Base-by-base conservation (phyloP, 2,888 invertebrate species). In the Lasioglossum lativentre region DNA sequence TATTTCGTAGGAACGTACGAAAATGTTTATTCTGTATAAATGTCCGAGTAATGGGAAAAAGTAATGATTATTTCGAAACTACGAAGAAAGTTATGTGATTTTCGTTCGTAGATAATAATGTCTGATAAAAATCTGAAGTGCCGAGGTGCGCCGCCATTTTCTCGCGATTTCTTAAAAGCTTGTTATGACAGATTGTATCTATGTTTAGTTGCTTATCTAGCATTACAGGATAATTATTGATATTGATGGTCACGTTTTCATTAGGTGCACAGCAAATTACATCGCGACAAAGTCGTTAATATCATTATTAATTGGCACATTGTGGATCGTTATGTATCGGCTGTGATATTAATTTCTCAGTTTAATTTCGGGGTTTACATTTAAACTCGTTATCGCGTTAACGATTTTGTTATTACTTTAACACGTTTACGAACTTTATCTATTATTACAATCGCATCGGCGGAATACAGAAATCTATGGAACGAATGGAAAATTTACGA, bases 321-420 rank as follows among this genome's bases (percentile, higher is more conserved):
- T 68, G 68, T 68, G 68, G 68, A 40, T 10, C 23, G 38, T 12
- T 40, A n/a, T 23, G 38, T 40, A 38, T 68, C 68, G 38, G 23
- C 4, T 1, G 12, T 5, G 23, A 38, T 40, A 38, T 68, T 40
- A n/a, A 68, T 68, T 68, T 40, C 68, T 23, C 68, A 34, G 34
- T 38, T 40, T 68, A 68, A 40, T 68, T 68, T 68, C 23, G 38
- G 38, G 23, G n/a, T 23, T 12, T n/a, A 23, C 12, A n/a, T 38
- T 40, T n/a, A 40, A n/a, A 14, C 34, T n/a, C 23, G 34, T 40
- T 68, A n/a, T n/a, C n/a, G 12, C 38, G 34, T 68, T 23, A 40
- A 23, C 34, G 34, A 68, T 63, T 63, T 59, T 63, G 34, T 66
- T 66, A 66, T 66, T 66, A 66, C 66, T 34, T 66, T 66, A 19